phyloP scores from a whole-genome alignment of 2,797 vertebrate species.

The Bovichtus diacanthus region DNA sequence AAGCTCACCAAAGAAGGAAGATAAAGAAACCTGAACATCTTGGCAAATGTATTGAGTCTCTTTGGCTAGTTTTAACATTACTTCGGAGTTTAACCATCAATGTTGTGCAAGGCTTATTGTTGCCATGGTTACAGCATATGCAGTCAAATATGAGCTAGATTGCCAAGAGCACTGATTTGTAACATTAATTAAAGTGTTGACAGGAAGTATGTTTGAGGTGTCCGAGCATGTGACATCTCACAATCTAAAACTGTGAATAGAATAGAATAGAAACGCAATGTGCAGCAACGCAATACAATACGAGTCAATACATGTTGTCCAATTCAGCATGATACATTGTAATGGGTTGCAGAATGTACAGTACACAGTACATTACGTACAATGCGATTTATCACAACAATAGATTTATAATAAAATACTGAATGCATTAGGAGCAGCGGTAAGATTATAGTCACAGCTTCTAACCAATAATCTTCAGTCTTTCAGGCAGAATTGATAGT shows the following conservation, averaged over 20 bases:
- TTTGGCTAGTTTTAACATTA: constrained; percentile 7
- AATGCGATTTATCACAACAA: neutral
- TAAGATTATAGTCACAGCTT: neutral
- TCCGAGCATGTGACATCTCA: constrained; percentile 16
- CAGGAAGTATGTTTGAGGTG: constrained; percentile 45
- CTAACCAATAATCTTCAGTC: neutral
- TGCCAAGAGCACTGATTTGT: constrained; percentile 55
- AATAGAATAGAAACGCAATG: neutral
- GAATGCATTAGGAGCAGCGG: neutral
- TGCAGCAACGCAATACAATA: neutral
- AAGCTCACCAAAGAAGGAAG: neutral
- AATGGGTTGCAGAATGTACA: neutral
- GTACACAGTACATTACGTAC: neutral
- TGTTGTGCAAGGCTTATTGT: constrained; percentile 50
- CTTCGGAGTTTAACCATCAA: constrained; percentile 12
- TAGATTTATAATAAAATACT: neutral
- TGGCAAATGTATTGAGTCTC: neutral
- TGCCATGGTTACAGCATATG: constrained; percentile 66
- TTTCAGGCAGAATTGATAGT: neutral
- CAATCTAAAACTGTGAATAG: neutral
- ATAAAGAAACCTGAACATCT: neutral
- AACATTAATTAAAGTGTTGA: constrained; percentile 60
- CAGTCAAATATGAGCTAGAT: constrained; percentile 51
- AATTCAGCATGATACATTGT: neutral
- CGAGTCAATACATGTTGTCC: neutral